Conservation (phyloP, 1,140 invertebrate genomes). For the Solenopsis fugax region DNA sequence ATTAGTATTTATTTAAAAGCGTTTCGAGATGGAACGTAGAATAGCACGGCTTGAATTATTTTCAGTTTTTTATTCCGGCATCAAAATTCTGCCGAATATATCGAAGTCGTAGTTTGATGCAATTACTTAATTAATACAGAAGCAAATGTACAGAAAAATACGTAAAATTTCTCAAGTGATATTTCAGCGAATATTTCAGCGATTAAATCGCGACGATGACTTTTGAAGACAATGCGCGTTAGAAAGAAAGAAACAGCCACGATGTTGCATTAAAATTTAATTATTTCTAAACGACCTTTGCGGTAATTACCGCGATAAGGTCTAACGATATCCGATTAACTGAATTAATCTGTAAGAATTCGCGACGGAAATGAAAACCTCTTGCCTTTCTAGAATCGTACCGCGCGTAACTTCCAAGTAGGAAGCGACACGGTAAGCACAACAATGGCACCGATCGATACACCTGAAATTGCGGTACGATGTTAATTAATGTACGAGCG, state of each 20-base stretch:
- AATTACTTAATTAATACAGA: constrained; percentile 27
- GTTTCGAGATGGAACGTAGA: neutral
- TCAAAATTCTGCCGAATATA: neutral
- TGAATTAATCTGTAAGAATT: neutral
- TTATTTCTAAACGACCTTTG: neutral
- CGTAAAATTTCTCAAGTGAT: neutral
- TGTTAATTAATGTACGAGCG: constrained; percentile 36
- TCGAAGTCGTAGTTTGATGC: neutral
- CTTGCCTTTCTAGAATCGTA: constrained; percentile 2
- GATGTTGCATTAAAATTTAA: constrained; percentile 18
- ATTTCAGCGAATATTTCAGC: neutral
- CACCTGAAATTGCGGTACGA: neutral
- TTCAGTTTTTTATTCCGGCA: neutral
- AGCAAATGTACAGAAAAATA: neutral
- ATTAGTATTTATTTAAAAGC: neutral
- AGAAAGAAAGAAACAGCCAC: too few species aligned
- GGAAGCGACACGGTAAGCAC: neutral
- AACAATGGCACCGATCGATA: constrained; percentile 34
- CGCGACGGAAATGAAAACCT: neutral
- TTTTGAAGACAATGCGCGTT: neutral
- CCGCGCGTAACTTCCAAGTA: neutral
- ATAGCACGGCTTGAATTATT: neutral
- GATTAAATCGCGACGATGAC: neutral
- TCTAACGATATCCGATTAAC: constrained; percentile 16
- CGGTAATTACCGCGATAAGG: constrained; percentile 12